Evolutionary conservation across 1,140 invertebrate genomes (phyloP), one percentile per base, ranked within the genome.

Genomic region (Pogonomyrmex californicus): DNA sequence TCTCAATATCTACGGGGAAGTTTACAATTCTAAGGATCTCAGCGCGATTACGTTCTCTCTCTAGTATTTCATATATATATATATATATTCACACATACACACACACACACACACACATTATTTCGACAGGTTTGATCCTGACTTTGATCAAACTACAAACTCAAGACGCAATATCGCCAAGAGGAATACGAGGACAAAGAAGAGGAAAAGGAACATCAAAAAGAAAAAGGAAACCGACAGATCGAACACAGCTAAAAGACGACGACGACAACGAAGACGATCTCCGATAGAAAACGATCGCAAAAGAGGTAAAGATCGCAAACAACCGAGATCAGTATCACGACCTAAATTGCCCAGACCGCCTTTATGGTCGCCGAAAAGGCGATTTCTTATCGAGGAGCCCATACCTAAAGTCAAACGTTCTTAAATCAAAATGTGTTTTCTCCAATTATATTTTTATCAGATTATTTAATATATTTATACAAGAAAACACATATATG

Each of bases 331-430:
- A 6, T 1, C 51, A 9, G 51, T 68, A 17, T 87, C 90, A 4
- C 51, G 66, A 44, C 90, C 92, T 10, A 89, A 63, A 70, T 62
- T 92, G 12, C 92, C 91, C 0, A 89, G 65, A 56, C 77, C 89
- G 51, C 91, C 90, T 23, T 85, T 86, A 0, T 93, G 92, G 92
- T 76, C 60, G 2, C 91, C 88, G 6, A 90, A 70, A 23, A 88
- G 70, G 7, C 86, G 91, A n/a, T 87, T 90, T 73, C 75, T 93
- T 0, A 7, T 60, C 10, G 89, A 93, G 17, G 92, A 93, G 56
- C 90, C 91, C 3, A 70, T 92, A 41, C 88, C 91, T 2, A 93
- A 88, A 68, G 83, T 92, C 33, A 93, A 92, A 58, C 78, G 70
- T 73, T 41, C 49, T 9, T 71, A 44, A 78, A 56, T 82, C 23